Evolutionary conservation across 92 coral and sea anemone species (phyloP), one percentile per base, ranked within the genome.

Genomic region (Siderastrea siderea): DNA sequence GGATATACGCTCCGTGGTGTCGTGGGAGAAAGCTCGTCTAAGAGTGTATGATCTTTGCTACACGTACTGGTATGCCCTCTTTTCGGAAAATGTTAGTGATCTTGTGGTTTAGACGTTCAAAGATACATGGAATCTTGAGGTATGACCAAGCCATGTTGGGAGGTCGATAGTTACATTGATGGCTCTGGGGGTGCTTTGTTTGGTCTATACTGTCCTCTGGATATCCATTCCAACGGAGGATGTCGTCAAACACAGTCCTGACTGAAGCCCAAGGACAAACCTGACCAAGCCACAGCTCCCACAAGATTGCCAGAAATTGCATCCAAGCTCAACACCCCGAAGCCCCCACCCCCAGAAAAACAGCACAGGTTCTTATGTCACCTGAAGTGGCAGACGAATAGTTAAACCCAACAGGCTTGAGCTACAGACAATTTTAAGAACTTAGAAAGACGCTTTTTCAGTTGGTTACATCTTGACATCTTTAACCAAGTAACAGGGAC

Each of bases 1-100:
- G 73, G 49, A 26, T 66, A 45, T 66, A 7, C 47, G 71, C 44
- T 66, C 48, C 47, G 74, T 69, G 15, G 8, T 69, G 47, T 69
- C 6, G 54, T 68, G 50, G 5, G 75, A 47, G 75, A 71, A 26
- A 50, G 75, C 75, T 71, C 26, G 48, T 47, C 26, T 48, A 14
- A 71, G 75, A 3, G 75, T 71, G 54, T 71, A 71, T 10, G 75
- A 47, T 12, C 14, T 71, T 17, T 71, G 75, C n/a, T 5, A 47
- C 48, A 16, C 60, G 14, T 72, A 72, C 77, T 16, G 77, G 77
- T 15, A 50, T 71, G 38, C 76, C 58, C 26, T 71, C 76, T 71
- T 71, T 71, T 2, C 58, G 58, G 58, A 71, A 71, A 46, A 71
- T 71, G 58, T 12, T 48, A 71, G 76, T 71, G 76, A 71, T 71